Conservation (phyloP, 2,113 vertebrate species). For the Rhinoderma darwinii region DNA sequence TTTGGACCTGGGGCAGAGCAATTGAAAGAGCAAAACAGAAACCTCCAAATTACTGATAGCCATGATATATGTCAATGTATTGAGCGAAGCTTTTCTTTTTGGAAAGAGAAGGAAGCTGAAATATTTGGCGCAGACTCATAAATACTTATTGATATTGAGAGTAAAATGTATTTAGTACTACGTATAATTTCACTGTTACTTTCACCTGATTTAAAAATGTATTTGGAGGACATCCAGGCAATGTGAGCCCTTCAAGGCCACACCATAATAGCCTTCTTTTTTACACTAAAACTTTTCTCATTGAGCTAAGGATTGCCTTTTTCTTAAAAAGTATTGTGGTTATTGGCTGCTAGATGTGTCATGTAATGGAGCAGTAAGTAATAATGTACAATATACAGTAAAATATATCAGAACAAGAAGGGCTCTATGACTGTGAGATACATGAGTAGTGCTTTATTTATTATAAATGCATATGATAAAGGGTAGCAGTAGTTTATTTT, state of each 20-base stretch:
- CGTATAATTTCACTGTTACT: not conserved
- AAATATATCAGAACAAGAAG: not conserved
- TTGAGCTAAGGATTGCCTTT: not conserved
- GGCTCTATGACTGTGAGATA: not conserved
- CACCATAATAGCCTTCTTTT: not conserved
- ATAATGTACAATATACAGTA: not conserved
- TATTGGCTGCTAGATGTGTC: not conserved
- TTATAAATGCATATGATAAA: too few relatives aligned
- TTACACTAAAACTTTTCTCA: not conserved
- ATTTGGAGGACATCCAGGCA: not conserved
- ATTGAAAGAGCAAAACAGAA: conserved; percentile 42
- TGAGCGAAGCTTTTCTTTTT: conserved; percentile 94
- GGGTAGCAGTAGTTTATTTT: not conserved
- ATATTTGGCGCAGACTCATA: conserved; percentile 77
- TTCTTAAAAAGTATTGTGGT: not conserved
- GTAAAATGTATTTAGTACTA: not conserved
- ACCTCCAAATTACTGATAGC: conserved; percentile 74
- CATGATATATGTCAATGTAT: conserved; percentile 93
- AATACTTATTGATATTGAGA: not conserved
- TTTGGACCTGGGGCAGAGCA: conserved; percentile 77
- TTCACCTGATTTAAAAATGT: not conserved
- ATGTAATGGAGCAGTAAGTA: too few relatives aligned
- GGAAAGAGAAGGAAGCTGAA: conserved; percentile 97
- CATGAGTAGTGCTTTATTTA: not conserved
- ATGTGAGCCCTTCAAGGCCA: not conserved